Conservation (phyloP, 2,888 invertebrate species). For the Calameuta idolon region DNA sequence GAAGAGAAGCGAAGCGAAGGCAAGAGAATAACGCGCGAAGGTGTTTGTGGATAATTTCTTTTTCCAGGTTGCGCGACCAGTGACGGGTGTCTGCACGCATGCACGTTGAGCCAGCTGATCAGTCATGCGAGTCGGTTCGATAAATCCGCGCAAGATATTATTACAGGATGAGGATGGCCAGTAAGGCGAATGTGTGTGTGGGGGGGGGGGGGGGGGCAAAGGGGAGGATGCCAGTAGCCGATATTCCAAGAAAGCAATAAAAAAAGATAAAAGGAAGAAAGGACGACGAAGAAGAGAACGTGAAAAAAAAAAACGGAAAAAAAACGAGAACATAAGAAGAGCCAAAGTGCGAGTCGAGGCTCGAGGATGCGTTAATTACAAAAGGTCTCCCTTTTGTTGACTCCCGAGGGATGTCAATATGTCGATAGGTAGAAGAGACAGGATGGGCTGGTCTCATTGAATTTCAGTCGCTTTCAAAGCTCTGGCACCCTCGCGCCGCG, state of each 20-base stretch:
- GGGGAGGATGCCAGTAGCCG: not conserved
- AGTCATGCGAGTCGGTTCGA: not conserved
- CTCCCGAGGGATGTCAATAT: not conserved
- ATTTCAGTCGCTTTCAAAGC: constrained; percentile 43
- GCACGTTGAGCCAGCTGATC: not conserved
- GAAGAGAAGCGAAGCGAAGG: not conserved
- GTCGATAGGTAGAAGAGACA: constrained; percentile 21
- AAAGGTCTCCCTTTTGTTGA: not conserved
- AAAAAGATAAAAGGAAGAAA: not conserved
- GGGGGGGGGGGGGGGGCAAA: too few species aligned
- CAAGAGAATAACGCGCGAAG: not conserved
- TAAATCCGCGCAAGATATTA: not conserved
- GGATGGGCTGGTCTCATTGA: constrained; percentile 50
- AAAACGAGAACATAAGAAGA: not conserved
- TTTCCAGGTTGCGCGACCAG: not conserved
- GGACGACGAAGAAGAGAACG: not conserved
- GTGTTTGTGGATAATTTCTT: not conserved
- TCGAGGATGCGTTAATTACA: not conserved
- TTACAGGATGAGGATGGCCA: not conserved
- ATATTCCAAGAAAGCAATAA: not conserved
- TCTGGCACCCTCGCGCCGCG: constrained; percentile 11
- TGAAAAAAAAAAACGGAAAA: not conserved
- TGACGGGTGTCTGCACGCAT: not conserved
- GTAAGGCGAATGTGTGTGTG: not conserved
- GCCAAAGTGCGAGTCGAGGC: not conserved